Conservation (phyloP, 2,113 vertebrate species). For the Typhlomys cinereus region DNA sequence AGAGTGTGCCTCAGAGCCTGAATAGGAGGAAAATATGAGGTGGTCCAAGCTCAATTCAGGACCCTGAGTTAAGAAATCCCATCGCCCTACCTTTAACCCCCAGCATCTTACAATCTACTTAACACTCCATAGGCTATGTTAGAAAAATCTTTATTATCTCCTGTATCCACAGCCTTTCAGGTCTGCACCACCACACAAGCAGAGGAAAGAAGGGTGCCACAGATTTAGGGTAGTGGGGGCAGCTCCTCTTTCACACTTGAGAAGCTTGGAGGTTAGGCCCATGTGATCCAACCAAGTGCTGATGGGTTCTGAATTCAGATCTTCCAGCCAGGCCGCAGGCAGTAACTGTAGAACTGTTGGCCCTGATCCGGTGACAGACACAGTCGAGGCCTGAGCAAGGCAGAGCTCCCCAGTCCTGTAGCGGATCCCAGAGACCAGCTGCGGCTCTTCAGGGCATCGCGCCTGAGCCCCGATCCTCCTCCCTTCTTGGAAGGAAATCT, state of each 20-base stretch:
- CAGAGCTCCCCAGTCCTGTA: neutral
- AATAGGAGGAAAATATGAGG: neutral
- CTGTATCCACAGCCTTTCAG: neutral
- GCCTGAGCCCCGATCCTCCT: neutral
- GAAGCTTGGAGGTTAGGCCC: neutral
- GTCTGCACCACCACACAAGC: neutral
- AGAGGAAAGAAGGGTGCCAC: neutral
- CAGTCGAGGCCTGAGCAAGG: neutral
- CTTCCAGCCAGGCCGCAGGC: neutral
- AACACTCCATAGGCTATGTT: neutral
- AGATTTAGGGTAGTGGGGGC: neutral
- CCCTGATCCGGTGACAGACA: neutral
- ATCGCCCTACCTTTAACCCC: neutral
- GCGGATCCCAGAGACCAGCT: neutral
- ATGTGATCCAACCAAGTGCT: neutral
- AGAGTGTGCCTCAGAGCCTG: neutral
- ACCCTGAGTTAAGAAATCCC: neutral
- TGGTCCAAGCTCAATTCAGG: neutral
- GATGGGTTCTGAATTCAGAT: neutral
- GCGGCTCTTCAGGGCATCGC: neutral
- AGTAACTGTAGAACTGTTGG: neutral
- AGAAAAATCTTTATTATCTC: constrained; percentile 42
- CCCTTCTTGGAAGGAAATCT: neutral
- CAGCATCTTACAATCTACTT: neutral
- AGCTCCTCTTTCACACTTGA: neutral